Evolutionary conservation across 2,888 invertebrate species (phyloP), one percentile per base, ranked within the genome.

Genomic region (Diaperis boleti): DNA sequence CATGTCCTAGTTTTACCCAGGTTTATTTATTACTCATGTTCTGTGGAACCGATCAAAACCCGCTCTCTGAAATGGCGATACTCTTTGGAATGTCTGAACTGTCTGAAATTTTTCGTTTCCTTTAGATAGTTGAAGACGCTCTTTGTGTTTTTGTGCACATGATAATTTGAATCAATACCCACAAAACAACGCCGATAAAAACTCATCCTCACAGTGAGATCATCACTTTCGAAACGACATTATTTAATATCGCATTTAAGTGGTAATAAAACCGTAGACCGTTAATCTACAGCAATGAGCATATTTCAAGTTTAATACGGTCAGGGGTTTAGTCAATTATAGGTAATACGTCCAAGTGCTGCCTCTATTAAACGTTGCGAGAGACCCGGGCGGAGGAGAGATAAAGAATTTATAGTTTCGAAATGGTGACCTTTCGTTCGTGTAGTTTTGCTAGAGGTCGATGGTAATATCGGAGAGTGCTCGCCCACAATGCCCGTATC

Each of bases 311-410:
- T 10, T 29, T 31, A 47, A 26, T 29, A 45, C 31, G 17, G n/a
- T n/a, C n/a, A n/a, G n/a, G n/a, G n/a, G 47, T 47, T 47, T 31
- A 47, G 29, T 47, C 47, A 47, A 47, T 47, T 47, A 47, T 47
- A 47, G 47, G 47, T 47, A 47, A 47, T 47, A 47, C 15, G 29
- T 47, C n/a, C 15, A 31, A 47, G 47, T 31, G 47, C 10, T 15
- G 26, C 31, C 31, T 47, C 29, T 26, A 47, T 47, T 47, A 47
- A 31, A 31, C n/a, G 13, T 22, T 26, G 29, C 6, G 3, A 20
- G 20, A 4, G 4, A 20, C 4, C 3, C 3, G 20, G 6, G 20
- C 20, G 20, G 3, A 20, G 20, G 15, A 39, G 17, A 39, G n/a
- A 14, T 41, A 41, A 41, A 41, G 18, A 41, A 18, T 41, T 41